Conservation (phyloP, 2,113 vertebrate species). For the Oreochromis spilurus region DNA sequence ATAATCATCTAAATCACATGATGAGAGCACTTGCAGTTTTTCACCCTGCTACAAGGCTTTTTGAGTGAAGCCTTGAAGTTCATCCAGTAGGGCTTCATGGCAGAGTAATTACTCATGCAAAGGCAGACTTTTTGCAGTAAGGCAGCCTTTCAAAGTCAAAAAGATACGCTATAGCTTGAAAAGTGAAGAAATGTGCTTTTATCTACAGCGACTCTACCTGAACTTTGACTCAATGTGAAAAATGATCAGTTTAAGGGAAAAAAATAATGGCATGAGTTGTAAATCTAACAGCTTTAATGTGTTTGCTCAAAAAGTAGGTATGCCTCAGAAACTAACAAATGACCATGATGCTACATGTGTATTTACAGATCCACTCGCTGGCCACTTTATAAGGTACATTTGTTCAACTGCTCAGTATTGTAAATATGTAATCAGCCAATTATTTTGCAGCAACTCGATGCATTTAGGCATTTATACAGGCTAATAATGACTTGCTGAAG, state of each 20-base stretch:
- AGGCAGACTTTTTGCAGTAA: not conserved
- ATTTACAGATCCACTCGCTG: not conserved
- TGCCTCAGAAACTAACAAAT: not conserved
- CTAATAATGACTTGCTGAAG: not conserved
- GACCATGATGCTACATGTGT: not conserved
- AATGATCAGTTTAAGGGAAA: not conserved
- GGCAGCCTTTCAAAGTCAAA: not conserved
- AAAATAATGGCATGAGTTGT: not conserved
- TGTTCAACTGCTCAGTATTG: not conserved
- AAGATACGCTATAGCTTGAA: not conserved
- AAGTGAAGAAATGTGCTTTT: not conserved
- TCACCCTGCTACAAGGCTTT: not conserved
- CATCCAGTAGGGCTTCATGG: not conserved
- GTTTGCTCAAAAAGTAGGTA: not conserved
- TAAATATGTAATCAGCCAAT: not conserved
- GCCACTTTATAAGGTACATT: not conserved
- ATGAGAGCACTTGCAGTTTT: not conserved
- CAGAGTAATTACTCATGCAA: conserved; percentile 5
- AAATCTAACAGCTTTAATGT: not conserved
- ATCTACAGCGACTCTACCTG: not conserved
- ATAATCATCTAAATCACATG: not conserved
- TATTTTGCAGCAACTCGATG: not conserved
- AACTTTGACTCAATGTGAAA: not conserved
- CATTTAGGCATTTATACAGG: not conserved
- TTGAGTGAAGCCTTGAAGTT: not conserved